A percentile compares a stretch with the other conserved stretches of the same genome.
Conservation (phyloP, 2,888 invertebrate genomes). For the Acleris literana region DNA sequence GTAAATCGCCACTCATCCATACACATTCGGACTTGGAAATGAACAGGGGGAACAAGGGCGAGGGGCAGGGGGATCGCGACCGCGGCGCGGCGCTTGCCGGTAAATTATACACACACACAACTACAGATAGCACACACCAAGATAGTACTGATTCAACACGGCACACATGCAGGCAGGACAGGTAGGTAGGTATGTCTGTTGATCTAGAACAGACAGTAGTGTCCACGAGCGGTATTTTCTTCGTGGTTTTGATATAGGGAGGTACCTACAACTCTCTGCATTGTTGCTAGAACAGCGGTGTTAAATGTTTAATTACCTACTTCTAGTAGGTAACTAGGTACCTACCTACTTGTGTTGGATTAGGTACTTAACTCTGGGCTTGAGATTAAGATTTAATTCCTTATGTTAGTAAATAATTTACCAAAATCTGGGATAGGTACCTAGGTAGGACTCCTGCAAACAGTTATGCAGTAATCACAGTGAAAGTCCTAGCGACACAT, state of each 20-base stretch:
- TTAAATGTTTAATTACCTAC: no score
- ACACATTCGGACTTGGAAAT: conserved; percentile 7
- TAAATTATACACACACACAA: conserved; percentile 69
- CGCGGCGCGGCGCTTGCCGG: conserved; percentile 58
- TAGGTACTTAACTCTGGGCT: no score
- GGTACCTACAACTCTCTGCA: neutral
- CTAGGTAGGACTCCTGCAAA: no score
- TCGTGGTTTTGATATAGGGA: conserved; percentile 42
- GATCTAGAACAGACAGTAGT: conserved; percentile 30
- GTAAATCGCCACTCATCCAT: conserved; percentile 40
- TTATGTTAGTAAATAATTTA: no score
- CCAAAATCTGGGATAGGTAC: no score
- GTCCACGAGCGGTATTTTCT: conserved; percentile 49
- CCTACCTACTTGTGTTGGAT: neutral
- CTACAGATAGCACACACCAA: conserved; percentile 44
- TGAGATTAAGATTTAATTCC: no score
- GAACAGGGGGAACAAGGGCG: neutral
- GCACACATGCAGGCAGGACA: no score
- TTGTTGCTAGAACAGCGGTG: no score
- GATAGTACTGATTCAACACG: no score
- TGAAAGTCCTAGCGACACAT: no score
- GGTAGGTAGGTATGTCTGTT: neutral
- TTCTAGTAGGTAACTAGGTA: neutral
- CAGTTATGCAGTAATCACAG: no score
- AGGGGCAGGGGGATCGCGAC: conserved; percentile 13